Evolutionary conservation across 2,113 vertebrate species (phyloP), one percentile per base, ranked within the genome.

Genomic region (Oenanthe melanoleuca): DNA sequence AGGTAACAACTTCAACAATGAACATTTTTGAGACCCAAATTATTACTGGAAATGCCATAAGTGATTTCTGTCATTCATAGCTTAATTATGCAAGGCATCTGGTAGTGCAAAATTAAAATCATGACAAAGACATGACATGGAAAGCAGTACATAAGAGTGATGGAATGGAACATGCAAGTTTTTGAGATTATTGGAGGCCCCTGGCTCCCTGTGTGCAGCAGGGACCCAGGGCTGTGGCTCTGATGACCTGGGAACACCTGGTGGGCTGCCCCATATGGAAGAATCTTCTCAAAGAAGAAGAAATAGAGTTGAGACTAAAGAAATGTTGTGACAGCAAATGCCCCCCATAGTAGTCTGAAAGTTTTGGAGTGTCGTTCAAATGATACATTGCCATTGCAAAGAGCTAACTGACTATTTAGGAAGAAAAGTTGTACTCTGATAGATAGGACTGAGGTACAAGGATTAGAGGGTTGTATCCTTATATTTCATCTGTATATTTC

Each of bases 361-460:
- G 12, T 64, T 60, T 37, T 23, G 33, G 11, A 1, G 0, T 45
- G 16, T 21, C 78, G 57, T 37, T 81, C 50, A 47, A 52, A 7
- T 8, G 33, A 9, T 50, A 5, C 2, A 3, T 65, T 1, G 1
- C 8, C 9, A 11, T 8, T 40, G 28, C 20, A 44, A 52, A 42
- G 12, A 5, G 4, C 16, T 40, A 55, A 38, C 20, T 45, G 34
- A 61, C 8, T 15, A 7, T 29, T 56, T 37, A 23, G 33, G 34
- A 47, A 56, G 29, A 4, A 4, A 37, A 50, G 18, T 28, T 77
- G 31, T 44, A 15, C 28, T 23, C 12, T 40, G 19, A 31, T 26
- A 26, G 16, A 18, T 19, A 28, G 19, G 20, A 24, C 19, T 37
- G 60, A 50, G 14, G 25, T 60, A 37, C 4, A 57, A 49, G 15